Conservation (phyloP, 1,140 invertebrate genomes). For the Muscidifurax raptorellus region DNA sequence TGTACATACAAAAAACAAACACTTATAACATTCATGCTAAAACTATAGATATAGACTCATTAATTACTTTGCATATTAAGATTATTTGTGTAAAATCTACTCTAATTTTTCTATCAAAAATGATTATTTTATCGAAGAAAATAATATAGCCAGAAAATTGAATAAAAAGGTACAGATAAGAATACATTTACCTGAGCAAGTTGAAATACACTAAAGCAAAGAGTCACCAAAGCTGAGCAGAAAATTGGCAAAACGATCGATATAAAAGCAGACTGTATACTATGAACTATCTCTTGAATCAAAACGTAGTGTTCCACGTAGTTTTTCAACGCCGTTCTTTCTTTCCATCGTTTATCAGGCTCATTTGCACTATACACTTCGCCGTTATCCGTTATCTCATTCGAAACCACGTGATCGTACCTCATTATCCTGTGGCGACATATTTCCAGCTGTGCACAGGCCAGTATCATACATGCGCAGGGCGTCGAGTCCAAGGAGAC, state of each 20-base stretch:
- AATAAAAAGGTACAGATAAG: no score
- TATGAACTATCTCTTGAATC: neutral
- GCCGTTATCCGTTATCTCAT: no score
- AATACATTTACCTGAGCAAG: slow-evolving; percentile 61
- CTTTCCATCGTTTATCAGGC: no score
- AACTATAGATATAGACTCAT: no score
- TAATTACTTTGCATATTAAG: no score
- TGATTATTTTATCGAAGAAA: neutral
- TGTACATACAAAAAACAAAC: no score
- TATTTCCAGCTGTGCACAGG: slow-evolving; percentile 59
- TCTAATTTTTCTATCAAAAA: no score
- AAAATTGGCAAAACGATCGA: slow-evolving; percentile 58
- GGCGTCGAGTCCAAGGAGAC: slow-evolving; percentile 58
- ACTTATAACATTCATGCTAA: no score
- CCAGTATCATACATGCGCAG: slow-evolving; percentile 55
- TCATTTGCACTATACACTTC: no score
- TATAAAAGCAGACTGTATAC: slow-evolving; percentile 56
- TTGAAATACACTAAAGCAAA: slow-evolving; percentile 61
- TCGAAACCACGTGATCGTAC: neutral
- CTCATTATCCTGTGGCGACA: slow-evolving; percentile 57
- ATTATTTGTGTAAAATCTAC: no score
- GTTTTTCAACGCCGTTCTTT: neutral
- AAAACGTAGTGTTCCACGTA: neutral
- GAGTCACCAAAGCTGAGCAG: slow-evolving; percentile 56
- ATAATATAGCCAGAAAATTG: no score